A percentile compares a stretch with the other conserved stretches of the same genome.
These are phyloP conservation scores for Cebidichthys violaceus DNA, from an alignment of 2,113 vertebrate species.

Conservation along the genomic window DNA sequence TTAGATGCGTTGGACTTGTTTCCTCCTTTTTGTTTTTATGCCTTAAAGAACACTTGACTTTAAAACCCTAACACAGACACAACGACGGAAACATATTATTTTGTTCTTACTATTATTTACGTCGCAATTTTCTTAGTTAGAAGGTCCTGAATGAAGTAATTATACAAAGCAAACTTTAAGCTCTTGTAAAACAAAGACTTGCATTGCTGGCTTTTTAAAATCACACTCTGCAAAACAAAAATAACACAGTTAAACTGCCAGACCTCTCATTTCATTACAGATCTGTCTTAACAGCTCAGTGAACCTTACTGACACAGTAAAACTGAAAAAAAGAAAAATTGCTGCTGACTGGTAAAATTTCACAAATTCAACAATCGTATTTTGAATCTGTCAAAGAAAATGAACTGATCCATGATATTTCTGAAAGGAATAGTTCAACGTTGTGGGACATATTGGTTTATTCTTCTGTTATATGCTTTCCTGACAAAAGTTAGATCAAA, in stretches of 20 bases:
- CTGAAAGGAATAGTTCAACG: not conserved
- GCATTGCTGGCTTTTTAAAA: constrained; percentile 34
- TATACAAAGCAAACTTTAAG: constrained; percentile 23
- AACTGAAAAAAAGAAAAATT: constrained; percentile 3
- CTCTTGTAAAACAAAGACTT: constrained; percentile 44
- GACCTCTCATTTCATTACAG: constrained; percentile 15
- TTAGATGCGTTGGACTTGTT: constrained; percentile 55
- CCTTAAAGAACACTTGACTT: constrained; percentile 47
- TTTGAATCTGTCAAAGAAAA: not conserved
- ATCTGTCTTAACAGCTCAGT: constrained; percentile 27
- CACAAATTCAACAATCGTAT: not conserved
- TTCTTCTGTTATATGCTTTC: not conserved
- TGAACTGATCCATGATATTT: not conserved
- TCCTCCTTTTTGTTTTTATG: constrained; percentile 43
- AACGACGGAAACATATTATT: constrained; percentile 21
- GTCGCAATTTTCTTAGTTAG: constrained; percentile 9
- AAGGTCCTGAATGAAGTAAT: constrained; percentile 21
- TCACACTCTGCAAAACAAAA: constrained; percentile 1
- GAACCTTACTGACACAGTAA: constrained; percentile 5
- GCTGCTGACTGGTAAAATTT: not conserved
- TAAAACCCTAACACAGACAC: constrained; percentile 38
- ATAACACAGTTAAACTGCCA: constrained; percentile 33
- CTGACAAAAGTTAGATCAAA: not conserved
- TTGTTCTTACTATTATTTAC: constrained; percentile 43
- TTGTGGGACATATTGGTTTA: constrained; percentile 1